These are phyloP conservation scores for Peromyscus eremicus DNA, from an alignment of 2,797 vertebrate genomes.

Conservation along the genomic window DNA sequence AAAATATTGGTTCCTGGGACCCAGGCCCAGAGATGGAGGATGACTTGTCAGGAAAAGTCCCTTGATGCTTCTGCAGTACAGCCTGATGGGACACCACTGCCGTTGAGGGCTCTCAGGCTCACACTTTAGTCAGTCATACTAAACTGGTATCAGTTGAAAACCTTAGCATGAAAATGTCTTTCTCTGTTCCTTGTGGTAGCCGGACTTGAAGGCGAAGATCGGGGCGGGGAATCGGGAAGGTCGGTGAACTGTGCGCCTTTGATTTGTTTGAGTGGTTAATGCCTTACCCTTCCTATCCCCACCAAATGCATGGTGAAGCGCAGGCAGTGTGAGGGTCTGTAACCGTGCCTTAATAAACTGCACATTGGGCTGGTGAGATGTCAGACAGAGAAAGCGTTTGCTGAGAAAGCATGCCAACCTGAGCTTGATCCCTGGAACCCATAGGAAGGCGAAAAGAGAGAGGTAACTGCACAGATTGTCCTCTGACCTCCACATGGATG, in stretches of 20 bases:
- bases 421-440: not conserved
- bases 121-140: constrained; percentile 44
- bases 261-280: not conserved
- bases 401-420: not conserved
- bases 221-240: too few relatives aligned
- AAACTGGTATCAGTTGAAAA: constrained; percentile 46
- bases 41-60: not conserved
- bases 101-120: not conserved
- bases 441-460: not conserved
- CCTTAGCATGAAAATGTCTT: constrained; percentile 52
- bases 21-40: not conserved
- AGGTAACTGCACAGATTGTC: not conserved
- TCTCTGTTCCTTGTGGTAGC: not conserved
- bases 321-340: not conserved
- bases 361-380: not conserved
- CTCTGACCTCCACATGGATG: not conserved
- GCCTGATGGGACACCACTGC: not conserved
- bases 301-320: not conserved
- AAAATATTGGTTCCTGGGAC: not conserved
- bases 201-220: constrained; percentile 4
- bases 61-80: not conserved
- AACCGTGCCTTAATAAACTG: not conserved
- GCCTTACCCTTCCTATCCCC: not conserved
- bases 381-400: not conserved
- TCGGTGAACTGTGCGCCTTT: not conserved